Evolutionary conservation across 35 echinoderm and acorn worm genomes (phyloP).

Genomic region (Chiridota heheva): DNA sequence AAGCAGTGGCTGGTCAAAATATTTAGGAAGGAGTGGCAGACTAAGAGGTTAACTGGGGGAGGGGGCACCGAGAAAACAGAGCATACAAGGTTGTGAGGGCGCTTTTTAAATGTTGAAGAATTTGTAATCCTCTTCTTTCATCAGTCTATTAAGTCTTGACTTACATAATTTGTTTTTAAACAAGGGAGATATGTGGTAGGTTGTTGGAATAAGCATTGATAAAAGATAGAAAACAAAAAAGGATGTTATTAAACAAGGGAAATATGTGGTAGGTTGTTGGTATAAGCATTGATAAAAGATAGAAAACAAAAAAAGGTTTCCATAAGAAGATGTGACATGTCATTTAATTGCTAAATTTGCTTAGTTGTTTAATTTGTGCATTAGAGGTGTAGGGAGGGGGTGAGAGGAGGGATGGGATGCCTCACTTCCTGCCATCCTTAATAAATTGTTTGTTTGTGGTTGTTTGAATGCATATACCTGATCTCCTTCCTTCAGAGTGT

Average conservation of each 20-base stretch:
- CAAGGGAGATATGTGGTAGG: too few relatives aligned
- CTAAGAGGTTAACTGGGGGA: neutral
- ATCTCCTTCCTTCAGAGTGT: slow-evolving; percentile 53
- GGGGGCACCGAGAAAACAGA: neutral
- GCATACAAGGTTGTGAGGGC: neutral
- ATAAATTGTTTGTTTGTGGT: neutral
- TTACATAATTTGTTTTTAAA: too few relatives aligned
- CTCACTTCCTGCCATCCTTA: neutral
- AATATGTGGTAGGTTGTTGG: too few relatives aligned
- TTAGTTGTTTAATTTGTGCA: too few relatives aligned
- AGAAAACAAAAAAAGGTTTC: too few relatives aligned
- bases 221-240: too few relatives aligned
- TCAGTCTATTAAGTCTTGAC: neutral
- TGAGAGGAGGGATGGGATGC: too few relatives aligned
- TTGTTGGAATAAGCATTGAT: too few relatives aligned
- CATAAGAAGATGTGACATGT: neutral
- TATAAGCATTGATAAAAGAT: too few relatives aligned
- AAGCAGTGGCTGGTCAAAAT: neutral
- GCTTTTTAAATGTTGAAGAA: neutral
- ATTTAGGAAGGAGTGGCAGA: neutral
- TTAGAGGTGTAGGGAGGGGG: too few relatives aligned
- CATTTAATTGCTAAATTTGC: neutral
- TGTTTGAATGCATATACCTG: neutral
- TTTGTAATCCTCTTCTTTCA: neutral
- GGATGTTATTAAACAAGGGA: too few relatives aligned